Conservation (phyloP, 1,140 invertebrate genomes). For the Pseudomyrmex dendroicus region DNA sequence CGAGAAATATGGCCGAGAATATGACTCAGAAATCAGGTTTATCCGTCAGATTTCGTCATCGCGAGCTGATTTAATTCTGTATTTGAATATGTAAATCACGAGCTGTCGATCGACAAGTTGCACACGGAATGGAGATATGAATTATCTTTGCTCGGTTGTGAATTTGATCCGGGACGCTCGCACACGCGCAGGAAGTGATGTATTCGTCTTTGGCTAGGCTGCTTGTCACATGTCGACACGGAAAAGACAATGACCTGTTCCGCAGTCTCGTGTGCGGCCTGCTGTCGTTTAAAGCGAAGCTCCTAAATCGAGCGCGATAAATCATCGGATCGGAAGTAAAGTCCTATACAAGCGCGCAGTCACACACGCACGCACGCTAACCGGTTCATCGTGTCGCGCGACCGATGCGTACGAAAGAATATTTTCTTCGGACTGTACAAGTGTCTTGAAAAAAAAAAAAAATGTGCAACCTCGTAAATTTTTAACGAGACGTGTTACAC, state of each 20-base stretch:
- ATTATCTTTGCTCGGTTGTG: not conserved
- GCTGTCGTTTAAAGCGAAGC: constrained; percentile 64
- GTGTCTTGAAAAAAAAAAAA: not conserved
- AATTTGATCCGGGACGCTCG: constrained; percentile 19
- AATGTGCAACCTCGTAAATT: not conserved
- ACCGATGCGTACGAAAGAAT: not conserved
- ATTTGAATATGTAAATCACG: not conserved
- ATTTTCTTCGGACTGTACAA: not conserved
- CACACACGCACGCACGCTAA: constrained; percentile 25
- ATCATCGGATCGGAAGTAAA: constrained; percentile 76
- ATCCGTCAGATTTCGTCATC: too few relatives aligned
- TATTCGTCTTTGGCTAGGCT: constrained; percentile 45
- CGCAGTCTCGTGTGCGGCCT: constrained; percentile 66
- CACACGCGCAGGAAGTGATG: constrained; percentile 29
- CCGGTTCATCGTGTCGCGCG: not conserved
- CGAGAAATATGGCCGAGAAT: too few relatives aligned
- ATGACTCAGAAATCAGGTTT: too few relatives aligned
- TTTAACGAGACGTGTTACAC: not conserved
- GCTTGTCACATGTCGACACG: constrained; percentile 70
- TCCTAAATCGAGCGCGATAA: constrained; percentile 74
- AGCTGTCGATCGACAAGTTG: not conserved
- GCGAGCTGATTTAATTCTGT: too few relatives aligned
- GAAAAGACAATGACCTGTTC: constrained; percentile 80
- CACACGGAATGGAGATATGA: not conserved
- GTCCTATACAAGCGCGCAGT: constrained; percentile 30